phyloP scores from a whole-genome alignment of 2,888 invertebrate species.

The Allophyes oxyacanthae region DNA sequence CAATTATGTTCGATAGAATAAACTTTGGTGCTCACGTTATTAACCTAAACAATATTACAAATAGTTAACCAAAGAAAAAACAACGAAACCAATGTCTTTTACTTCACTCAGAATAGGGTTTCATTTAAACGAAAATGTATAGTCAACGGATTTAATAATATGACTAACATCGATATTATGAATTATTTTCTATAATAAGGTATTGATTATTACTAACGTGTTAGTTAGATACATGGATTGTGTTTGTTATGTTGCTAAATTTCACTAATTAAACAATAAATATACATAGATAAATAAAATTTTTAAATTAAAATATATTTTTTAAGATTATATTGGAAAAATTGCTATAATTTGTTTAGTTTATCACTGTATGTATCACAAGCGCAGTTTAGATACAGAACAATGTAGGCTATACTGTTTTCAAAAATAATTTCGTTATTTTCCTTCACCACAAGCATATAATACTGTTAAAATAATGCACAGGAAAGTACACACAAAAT shows the following conservation, averaged over 20 bases:
- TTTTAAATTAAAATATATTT: constrained; percentile 38
- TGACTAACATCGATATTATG: constrained; percentile 53
- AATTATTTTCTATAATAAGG: constrained; percentile 45
- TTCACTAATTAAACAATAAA: constrained; percentile 42
- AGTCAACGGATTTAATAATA: constrained; percentile 51
- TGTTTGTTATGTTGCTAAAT: constrained; percentile 42
- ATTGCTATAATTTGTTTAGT: constrained; percentile 40
- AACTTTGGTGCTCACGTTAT: constrained; percentile 82
- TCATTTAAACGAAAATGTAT: constrained; percentile 48
- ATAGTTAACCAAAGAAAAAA: constrained; percentile 80
- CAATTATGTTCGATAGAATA: constrained; percentile 59
- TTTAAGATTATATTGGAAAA: constrained; percentile 49
- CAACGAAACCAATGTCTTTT: constrained; percentile 83
- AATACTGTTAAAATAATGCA: constrained; percentile 62
- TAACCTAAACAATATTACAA: constrained; percentile 80
- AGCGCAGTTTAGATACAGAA: constrained; percentile 47
- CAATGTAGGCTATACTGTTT: constrained; percentile 38
- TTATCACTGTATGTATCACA: constrained; percentile 58
- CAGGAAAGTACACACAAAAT: constrained; percentile 54
- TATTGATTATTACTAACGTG: constrained; percentile 46
- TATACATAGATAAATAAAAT: constrained; percentile 38
- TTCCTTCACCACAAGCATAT: constrained; percentile 49
- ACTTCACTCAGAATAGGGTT: constrained; percentile 63
- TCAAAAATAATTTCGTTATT: constrained; percentile 48
- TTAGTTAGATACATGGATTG: constrained; percentile 45